Evolutionary conservation across 2,888 invertebrate genomes (phyloP).

Genomic region (Mimachlamys varia): DNA sequence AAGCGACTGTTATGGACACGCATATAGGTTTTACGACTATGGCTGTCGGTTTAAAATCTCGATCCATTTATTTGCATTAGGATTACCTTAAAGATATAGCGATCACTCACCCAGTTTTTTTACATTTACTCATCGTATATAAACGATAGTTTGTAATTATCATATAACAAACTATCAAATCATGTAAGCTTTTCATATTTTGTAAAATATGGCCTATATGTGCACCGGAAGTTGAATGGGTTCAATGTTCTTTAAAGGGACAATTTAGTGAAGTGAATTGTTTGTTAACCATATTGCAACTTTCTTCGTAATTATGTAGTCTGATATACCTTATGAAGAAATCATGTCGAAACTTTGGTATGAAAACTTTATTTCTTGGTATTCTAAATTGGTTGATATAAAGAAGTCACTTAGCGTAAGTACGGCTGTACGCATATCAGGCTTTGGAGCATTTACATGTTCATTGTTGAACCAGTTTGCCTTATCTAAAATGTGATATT

Average conservation of each 20-base stretch:
- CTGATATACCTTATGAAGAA: too few relatives aligned
- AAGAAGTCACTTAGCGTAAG: too few relatives aligned
- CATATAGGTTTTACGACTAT: background rate
- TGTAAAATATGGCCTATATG: background rate
- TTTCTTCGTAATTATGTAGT: too few relatives aligned
- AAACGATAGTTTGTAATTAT: background rate
- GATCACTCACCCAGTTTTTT: background rate
- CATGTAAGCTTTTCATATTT: background rate
- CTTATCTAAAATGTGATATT: too few relatives aligned
- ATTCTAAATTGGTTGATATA: too few relatives aligned
- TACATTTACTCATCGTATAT: background rate
- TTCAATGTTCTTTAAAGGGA: background rate
- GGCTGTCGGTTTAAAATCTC: background rate
- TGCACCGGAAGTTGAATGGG: background rate
- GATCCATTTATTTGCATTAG: conserved; percentile 4
- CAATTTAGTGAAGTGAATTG: too few relatives aligned
- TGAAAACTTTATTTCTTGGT: too few relatives aligned
- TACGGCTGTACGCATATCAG: too few relatives aligned
- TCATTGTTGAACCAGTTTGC: too few relatives aligned
- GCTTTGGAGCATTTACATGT: too few relatives aligned
- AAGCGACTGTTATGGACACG: background rate
- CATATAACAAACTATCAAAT: background rate
- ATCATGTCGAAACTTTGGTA: too few relatives aligned
- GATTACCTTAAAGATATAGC: background rate
- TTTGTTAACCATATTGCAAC: too few relatives aligned